Evolutionary conservation across 2,797 vertebrate species (phyloP).

Genomic region (Pseudopleuronectes americanus): DNA sequence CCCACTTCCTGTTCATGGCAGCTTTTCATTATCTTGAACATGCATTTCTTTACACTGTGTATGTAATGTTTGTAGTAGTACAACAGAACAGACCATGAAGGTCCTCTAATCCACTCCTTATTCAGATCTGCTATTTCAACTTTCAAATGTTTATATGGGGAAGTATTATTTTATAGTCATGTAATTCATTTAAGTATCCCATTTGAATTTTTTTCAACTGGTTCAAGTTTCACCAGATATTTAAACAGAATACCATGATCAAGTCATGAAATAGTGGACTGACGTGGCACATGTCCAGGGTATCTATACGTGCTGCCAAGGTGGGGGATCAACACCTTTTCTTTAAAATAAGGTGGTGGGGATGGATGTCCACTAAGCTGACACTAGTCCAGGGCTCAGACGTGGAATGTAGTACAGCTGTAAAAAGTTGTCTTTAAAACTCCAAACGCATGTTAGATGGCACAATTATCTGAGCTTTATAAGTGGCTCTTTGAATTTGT

Average conservation of each 20-base stretch:
- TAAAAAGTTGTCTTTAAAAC: slow-evolving; percentile 35
- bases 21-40: slow-evolving; percentile 20
- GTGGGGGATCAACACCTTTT: slow-evolving; percentile 69
- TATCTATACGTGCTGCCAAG: slow-evolving; percentile 56
- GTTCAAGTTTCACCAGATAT: slow-evolving; percentile 47
- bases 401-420: slow-evolving; percentile 36
- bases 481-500: slow-evolving; percentile 14
- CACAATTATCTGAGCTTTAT: slow-evolving; percentile 19
- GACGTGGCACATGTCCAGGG: slow-evolving; percentile 48
- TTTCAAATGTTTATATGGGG: slow-evolving; percentile 18
- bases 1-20: slow-evolving; percentile 1
- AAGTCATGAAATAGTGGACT: slow-evolving; percentile 51
- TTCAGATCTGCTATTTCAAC: neutral
- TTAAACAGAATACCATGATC: slow-evolving; percentile 49
- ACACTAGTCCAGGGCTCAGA: slow-evolving; percentile 32
- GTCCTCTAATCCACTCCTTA: slow-evolving; percentile 24
- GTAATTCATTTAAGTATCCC: slow-evolving; percentile 26
- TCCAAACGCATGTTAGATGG: neutral
- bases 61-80: slow-evolving; percentile 9
- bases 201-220: slow-evolving; percentile 26
- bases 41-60: slow-evolving; percentile 1
- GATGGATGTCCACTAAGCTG: slow-evolving; percentile 54
- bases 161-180: slow-evolving; percentile 31
- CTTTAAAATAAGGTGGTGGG: slow-evolving; percentile 51
- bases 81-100: neutral